These are phyloP conservation scores for Dysmachus trigonus DNA, from an alignment of 2,888 invertebrate species.

Conservation along the genomic window DNA sequence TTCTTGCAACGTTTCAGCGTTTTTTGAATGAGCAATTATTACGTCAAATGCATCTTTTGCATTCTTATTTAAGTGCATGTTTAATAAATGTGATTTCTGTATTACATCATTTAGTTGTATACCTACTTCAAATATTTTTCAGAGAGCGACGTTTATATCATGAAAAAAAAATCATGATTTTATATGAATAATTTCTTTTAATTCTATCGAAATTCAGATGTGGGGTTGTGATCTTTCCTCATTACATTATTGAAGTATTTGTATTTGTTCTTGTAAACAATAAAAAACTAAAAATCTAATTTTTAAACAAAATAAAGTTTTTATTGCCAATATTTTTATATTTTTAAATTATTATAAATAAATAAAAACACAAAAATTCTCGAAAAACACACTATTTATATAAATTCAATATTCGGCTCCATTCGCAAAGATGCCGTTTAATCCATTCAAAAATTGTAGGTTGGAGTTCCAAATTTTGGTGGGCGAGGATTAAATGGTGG, in stretches of 20 bases:
- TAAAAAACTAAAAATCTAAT: background rate
- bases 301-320: background rate
- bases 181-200: background rate
- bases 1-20: no score
- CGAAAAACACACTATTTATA: background rate
- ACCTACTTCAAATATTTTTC: background rate
- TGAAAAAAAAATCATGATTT: background rate
- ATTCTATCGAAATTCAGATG: background rate
- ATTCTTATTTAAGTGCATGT: no score
- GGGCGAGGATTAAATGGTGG: conserved; percentile 22
- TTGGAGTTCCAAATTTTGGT: background rate
- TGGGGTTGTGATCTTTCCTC: background rate
- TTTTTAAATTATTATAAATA: no score
- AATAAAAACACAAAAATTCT: background rate
- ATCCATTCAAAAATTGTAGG: background rate
- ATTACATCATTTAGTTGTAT: background rate
- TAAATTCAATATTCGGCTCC: background rate
- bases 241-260: no score
- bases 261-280: no score
- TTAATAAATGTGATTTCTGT: no score
- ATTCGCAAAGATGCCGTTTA: background rate
- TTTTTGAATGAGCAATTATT: no score
- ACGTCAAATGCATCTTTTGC: no score
- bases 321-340: background rate
- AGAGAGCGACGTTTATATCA: background rate